Evolutionary conservation across 2,113 vertebrate genomes (phyloP).

Genomic region (Coregonus clupeaformis): DNA sequence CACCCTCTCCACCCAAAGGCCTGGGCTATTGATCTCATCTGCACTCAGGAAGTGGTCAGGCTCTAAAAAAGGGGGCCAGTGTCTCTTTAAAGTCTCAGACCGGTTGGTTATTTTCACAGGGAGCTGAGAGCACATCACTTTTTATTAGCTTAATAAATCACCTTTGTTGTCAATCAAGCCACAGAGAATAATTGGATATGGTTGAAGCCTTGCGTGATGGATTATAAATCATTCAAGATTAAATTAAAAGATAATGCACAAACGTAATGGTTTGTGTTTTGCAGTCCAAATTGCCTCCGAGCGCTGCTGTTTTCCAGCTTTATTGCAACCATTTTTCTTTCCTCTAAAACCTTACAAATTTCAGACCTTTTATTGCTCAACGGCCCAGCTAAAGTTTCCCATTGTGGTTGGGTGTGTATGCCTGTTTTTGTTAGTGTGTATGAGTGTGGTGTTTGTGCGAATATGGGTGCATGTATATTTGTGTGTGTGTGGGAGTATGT

Average conservation of each 20-base stretch:
- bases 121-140: slow-evolving; percentile 93
- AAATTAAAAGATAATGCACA: slow-evolving; percentile 99
- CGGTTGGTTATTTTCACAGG: slow-evolving; percentile 90
- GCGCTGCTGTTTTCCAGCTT: slow-evolving; percentile 98
- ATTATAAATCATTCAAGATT: slow-evolving; percentile 99
- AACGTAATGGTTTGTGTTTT: slow-evolving; percentile 99
- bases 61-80: too few species aligned
- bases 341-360: slow-evolving; percentile 89
- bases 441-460: slow-evolving; percentile 36
- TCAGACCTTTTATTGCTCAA: slow-evolving; percentile 86
- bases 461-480: slow-evolving; percentile 19
- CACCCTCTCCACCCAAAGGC: background rate
- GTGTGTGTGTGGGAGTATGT: background rate
- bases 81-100: too few species aligned
- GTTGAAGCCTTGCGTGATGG: slow-evolving; percentile 99
- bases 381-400: slow-evolving; percentile 35
- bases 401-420: slow-evolving; percentile 6
- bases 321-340: slow-evolving; percentile 98
- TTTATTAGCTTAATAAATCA: slow-evolving; percentile 99
- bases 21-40: slow-evolving; percentile 3
- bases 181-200: slow-evolving; percentile 99
- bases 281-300: slow-evolving; percentile 99
- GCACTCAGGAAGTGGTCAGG: slow-evolving; percentile 6
- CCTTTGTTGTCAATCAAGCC: slow-evolving; percentile 99
- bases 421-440: slow-evolving; percentile 1